Evolutionary conservation across 2,113 vertebrate species (phyloP).

Genomic region (Platysteira castanea): DNA sequence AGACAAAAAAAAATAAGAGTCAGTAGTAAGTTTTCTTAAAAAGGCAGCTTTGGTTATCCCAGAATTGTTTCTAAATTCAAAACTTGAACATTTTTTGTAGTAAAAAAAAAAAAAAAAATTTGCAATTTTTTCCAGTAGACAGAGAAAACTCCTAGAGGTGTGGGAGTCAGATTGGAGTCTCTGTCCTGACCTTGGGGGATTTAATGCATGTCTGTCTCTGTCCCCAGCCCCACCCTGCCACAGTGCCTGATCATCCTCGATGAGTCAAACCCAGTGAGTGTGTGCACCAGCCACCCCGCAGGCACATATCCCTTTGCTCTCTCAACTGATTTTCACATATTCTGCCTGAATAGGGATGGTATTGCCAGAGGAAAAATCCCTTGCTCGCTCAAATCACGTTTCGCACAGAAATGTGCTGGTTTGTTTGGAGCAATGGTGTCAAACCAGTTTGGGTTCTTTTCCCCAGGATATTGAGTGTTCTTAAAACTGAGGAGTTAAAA

Average conservation of each 20-base stretch:
- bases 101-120: no score
- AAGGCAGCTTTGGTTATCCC: neutral
- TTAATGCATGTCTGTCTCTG: neutral
- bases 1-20: neutral
- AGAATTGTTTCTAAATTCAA: neutral
- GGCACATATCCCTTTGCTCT: neutral
- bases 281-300: neutral
- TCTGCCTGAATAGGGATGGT: neutral
- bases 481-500: neutral
- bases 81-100: neutral
- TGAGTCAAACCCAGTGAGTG: neutral
- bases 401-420: rapidly evolving
- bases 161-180: neutral
- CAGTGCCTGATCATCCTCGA: neutral
- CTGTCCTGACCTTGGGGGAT: neutral
- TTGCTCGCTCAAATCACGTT: neutral
- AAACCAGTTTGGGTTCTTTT: neutral
- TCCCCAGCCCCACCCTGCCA: neutral
- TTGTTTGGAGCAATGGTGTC: neutral
- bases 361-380: neutral
- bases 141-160: neutral
- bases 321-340: neutral
- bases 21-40: neutral
- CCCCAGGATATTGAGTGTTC: neutral
- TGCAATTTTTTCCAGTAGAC: neutral